These are phyloP conservation scores for Perca schrenkii DNA, from an alignment of 2,113 vertebrate genomes.

Conservation along the genomic window DNA sequence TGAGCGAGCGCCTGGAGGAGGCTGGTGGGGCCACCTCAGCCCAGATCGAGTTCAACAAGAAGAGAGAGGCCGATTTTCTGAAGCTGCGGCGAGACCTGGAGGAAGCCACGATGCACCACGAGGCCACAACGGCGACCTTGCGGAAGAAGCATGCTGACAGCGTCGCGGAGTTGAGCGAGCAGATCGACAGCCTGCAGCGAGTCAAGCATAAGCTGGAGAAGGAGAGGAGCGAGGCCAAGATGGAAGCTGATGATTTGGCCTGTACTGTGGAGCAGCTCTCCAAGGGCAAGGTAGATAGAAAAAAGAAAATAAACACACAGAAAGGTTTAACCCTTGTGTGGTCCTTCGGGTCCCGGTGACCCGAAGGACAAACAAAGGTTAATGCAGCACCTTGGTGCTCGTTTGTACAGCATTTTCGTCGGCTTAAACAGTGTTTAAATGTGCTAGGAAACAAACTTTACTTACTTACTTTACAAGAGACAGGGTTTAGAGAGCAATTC, in stretches of 20 bases:
- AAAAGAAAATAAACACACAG: not conserved
- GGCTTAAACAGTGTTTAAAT: no score
- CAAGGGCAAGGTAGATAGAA: conserved; percentile 88
- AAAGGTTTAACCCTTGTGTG: not conserved
- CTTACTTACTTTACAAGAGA: no score
- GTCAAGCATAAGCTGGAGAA: conserved; percentile 96
- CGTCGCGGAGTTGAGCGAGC: conserved; percentile 89
- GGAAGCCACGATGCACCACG: conserved; percentile 90
- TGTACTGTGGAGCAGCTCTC: conserved; percentile 90
- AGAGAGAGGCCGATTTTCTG: conserved; percentile 89
- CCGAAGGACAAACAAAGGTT: no score
- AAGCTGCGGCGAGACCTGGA: conserved; percentile 92
- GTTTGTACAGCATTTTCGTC: no score
- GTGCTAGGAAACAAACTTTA: no score
- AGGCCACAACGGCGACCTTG: conserved; percentile 85
- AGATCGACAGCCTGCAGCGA: conserved; percentile 92
- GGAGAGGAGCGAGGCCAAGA: conserved; percentile 91
- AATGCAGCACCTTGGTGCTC: no score
- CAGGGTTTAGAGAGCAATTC: no score
- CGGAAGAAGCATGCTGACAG: conserved; percentile 92
- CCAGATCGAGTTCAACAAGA: conserved; percentile 92
- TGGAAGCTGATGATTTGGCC: conserved; percentile 91
- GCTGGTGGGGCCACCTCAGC: conserved; percentile 87
- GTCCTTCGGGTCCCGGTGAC: no score
- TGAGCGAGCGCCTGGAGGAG: conserved; percentile 93